phyloP scores from a whole-genome alignment of 2,113 vertebrate genomes.

The Epinephelus cyanopodus region DNA sequence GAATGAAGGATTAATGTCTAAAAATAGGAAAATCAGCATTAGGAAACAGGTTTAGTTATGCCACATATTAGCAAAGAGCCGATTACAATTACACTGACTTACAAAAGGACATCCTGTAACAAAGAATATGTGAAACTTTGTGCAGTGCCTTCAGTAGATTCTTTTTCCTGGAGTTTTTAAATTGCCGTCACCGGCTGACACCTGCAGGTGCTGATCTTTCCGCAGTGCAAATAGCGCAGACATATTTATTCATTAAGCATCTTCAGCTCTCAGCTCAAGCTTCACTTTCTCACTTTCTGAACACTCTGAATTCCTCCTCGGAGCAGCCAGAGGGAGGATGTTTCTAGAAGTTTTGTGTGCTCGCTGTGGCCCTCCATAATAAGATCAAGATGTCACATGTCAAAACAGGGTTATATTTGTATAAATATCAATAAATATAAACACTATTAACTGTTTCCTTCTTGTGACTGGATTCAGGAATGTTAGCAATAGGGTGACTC shows the following conservation, averaged over 20 bases:
- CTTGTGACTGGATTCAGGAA: not conserved
- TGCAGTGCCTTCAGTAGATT: not conserved
- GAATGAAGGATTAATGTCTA: conserved; percentile 21
- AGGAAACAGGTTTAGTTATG: not conserved
- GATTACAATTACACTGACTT: not conserved
- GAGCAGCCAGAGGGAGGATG: not conserved
- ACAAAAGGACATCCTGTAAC: not conserved
- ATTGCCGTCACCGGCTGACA: not conserved
- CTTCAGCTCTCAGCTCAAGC: not conserved
- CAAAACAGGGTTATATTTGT: too few relatives aligned
- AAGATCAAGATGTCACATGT: too few relatives aligned
- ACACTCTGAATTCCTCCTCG: not conserved
- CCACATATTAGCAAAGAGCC: not conserved
- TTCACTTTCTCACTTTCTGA: not conserved
- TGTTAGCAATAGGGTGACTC: not conserved
- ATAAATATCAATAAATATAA: too few relatives aligned
- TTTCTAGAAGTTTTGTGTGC: conserved; percentile 7
- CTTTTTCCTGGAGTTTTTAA: not conserved
- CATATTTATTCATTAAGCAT: not conserved
- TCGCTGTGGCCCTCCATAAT: too few relatives aligned
- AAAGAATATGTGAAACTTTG: not conserved
- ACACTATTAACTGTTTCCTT: too few relatives aligned
- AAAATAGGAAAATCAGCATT: conserved; percentile 9
- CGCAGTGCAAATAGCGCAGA: not conserved
- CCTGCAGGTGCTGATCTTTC: not conserved